Evolutionary conservation across 2,113 vertebrate genomes (phyloP), one percentile per base, ranked within the genome.

Genomic region (Nibea albiflora): DNA sequence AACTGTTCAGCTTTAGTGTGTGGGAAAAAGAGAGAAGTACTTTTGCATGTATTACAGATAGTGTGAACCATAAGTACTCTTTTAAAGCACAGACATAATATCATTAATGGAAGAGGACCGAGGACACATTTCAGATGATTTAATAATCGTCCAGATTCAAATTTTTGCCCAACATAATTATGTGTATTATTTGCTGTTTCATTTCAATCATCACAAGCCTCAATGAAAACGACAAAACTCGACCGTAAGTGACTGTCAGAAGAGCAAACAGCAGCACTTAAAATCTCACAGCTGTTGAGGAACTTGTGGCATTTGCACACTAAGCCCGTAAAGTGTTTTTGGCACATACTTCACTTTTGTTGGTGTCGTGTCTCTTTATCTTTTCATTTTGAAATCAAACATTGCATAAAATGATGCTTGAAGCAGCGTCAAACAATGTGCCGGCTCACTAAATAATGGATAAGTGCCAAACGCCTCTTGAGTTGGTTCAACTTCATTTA

Each of bases 1-100:
- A 28, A 58, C 35, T 73, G 56, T 73, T 73, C 24, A 68, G 54
- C 35, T 35, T 35, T 1, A 8, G 7, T 65, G 19, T 63, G 70
- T 19, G 17, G 39, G 35, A 14, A 24, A 26, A 35, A 56, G 31
- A 22, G 19, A 57, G 24, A 2, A n/a, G 6, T 39, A 42, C 42
- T 46, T 56, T 71, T 46, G 22, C 11, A 14, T 19, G 22, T 44
- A 6, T 71, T 24, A 70, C 3, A 31, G 11, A 63, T 31, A 19
- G 39, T 11, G 24, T 65, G 24, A 46, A 56, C 9, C 50, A 28
- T 20, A 24, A 42, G 24, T 16, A 64, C 26, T 15, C 6, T 68
- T 63, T 57, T 28, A 63, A 75, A 49, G 28, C 62, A 63, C 24
- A 7, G 5, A 11, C 42, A 8, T 39, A 24, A 26, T 26, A 35